Conservation (phyloP, 2,113 vertebrate genomes). For the Ibidorhyncha struthersii region DNA sequence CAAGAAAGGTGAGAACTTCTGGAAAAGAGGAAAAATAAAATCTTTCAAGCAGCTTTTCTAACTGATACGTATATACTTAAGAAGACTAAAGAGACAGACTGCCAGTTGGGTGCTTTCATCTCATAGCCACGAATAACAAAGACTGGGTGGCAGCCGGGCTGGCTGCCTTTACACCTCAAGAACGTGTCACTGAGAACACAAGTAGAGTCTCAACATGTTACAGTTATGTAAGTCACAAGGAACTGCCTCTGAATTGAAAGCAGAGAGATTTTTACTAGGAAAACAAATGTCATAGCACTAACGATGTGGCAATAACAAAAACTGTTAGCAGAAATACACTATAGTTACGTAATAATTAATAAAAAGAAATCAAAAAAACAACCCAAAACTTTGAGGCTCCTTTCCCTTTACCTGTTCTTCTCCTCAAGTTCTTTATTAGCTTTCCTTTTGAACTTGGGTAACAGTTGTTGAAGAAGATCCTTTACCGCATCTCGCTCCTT, state of each 20-base stretch:
- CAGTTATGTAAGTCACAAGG: not conserved
- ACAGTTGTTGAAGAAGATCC: slow-evolving; percentile 95
- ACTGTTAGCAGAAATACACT: not conserved
- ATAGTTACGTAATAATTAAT: not conserved
- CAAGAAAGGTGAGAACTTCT: not conserved
- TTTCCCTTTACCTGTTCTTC: slow-evolving; percentile 89
- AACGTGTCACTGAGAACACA: not conserved
- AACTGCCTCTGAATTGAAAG: not conserved
- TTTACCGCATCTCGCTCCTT: slow-evolving; percentile 95
- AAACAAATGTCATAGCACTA: not conserved
- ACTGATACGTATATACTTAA: not conserved
- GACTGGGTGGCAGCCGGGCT: not conserved
- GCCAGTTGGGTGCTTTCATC: not conserved
- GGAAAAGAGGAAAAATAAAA: not conserved
- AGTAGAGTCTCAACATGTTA: not conserved
- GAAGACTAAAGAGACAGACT: not conserved
- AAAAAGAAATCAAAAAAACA: not conserved
- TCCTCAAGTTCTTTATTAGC: slow-evolving; percentile 98
- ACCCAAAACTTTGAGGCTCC: not conserved
- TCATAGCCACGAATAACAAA: not conserved
- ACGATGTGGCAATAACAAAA: not conserved
- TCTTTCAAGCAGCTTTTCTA: not conserved
- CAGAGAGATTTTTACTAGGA: not conserved
- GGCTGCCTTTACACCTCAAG: slow-evolving; percentile 19
- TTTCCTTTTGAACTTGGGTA: slow-evolving; percentile 98